Evolutionary conservation across 1,140 invertebrate genomes (phyloP), one percentile per base, ranked within the genome.

Genomic region (Drosophila ironensis): DNA sequence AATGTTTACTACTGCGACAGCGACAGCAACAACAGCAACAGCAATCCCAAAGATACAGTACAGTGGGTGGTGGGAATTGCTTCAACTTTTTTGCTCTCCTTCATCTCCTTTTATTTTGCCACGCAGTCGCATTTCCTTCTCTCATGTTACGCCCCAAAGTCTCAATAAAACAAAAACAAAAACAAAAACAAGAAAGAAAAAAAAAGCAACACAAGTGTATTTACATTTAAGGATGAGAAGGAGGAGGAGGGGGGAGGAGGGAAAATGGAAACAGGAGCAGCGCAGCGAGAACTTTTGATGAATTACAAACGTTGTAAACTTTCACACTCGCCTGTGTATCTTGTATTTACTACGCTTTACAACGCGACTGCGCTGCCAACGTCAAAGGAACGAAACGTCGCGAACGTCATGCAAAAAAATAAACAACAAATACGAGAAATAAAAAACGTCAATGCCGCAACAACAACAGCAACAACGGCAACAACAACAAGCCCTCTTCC

Each of bases 241-340:
- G n/a, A n/a, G n/a, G n/a, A n/a, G n/a, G n/a, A n/a, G n/a, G n/a
- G n/a, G n/a, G n/a, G n/a, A n/a, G n/a, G n/a, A n/a, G n/a, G n/a
- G n/a, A n/a, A n/a, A n/a, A n/a, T 80, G 78, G 72, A 52, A 51
- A 6, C 17, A 17, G 44, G 28, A 51, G 45, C 30, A 40, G 40
- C 16, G 19, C 11, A 46, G 40, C 44, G 48, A 59, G 22, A 12
- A 24, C 20, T 20, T 54, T 78, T 84, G 73, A 82, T 82, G 78
- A 82, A 82, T 82, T 82, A 82, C 78, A 77, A n/a, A 66, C 68
- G 69, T 70, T 73, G 73, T 81, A 81, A 81, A 63, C 20, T 19
- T 22, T 40, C 20, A 38, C 53, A 50, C 24, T n/a, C 50, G 27
- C 14, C 37, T 12, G 9, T 16, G 35, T 16, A 28, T 24, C 48